Evolutionary conservation across 2,113 vertebrate species (phyloP).

Genomic region (Paramisgurnus dabryanus): DNA sequence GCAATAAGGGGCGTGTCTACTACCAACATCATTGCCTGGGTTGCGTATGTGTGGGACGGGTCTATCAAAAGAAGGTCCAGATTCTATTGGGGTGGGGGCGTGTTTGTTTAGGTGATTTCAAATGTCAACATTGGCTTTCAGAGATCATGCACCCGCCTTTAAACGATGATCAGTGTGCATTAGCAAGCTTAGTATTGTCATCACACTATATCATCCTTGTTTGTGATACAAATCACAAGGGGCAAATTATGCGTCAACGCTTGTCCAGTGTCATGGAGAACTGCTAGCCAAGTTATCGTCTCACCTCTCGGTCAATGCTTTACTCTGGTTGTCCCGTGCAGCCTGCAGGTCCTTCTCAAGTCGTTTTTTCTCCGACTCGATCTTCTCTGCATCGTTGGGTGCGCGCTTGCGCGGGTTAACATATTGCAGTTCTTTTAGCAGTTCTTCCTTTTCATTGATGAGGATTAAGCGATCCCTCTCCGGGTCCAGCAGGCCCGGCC

Average conservation of each 20-base stretch:
- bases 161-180: too few relatives aligned
- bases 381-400: slow-evolving; percentile 83
- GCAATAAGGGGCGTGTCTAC: too few relatives aligned
- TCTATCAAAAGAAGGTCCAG: too few relatives aligned
- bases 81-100: too few relatives aligned
- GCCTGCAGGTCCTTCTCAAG: slow-evolving; percentile 92
- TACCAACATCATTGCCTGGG: too few relatives aligned
- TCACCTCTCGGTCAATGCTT: slow-evolving; percentile 90
- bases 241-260: background rate
- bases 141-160: too few relatives aligned
- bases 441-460: slow-evolving; percentile 97
- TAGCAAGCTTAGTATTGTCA: too few relatives aligned
- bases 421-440: slow-evolving; percentile 95
- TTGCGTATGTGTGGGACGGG: too few relatives aligned
- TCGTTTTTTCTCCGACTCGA: slow-evolving; percentile 84
- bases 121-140: too few relatives aligned
- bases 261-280: background rate
- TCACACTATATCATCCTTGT: too few relatives aligned
- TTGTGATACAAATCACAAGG: too few relatives aligned
- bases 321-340: slow-evolving; percentile 94
- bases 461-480: slow-evolving; percentile 93
- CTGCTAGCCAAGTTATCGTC: background rate
- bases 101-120: too few relatives aligned
- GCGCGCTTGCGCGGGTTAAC: slow-evolving; percentile 82
- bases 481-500: slow-evolving; percentile 94